Percentiles rank a stretch among this genome's conserved stretches.
Evolutionary conservation across 2,888 invertebrate genomes (phyloP).

Genomic region (Mamestra brassicae): DNA sequence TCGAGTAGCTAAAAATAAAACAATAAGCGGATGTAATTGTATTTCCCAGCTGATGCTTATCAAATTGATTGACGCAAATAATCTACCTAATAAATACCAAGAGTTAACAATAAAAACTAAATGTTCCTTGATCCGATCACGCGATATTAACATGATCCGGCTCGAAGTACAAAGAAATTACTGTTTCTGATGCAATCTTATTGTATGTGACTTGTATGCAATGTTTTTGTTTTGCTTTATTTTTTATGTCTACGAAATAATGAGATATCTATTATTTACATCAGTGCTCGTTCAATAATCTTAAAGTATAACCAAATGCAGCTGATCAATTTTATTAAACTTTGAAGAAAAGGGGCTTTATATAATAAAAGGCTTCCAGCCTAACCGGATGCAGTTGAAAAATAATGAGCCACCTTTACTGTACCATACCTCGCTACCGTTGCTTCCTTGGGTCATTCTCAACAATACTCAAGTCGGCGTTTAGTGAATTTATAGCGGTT

Average conservation of each 20-base stretch:
- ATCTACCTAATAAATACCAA: slow-evolving; percentile 17
- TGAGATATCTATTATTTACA: no score
- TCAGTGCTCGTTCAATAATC: no score
- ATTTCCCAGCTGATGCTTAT: background rate
- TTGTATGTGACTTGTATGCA: background rate
- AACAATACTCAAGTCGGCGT: slow-evolving; percentile 67
- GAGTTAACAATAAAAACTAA: background rate
- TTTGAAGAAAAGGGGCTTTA: no score
- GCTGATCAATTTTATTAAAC: no score
- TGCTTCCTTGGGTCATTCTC: slow-evolving; percentile 19
- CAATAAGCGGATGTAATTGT: background rate
- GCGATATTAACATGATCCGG: slow-evolving; percentile 1
- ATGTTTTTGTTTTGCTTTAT: background rate
- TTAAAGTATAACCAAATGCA: no score
- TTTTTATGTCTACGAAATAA: no score
- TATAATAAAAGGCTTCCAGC: no score
- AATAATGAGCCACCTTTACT: no score
- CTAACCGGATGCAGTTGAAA: no score
- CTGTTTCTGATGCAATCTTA: background rate
- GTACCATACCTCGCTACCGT: slow-evolving; percentile 21
- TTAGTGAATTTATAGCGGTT: slow-evolving; percentile 79
- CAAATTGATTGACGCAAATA: slow-evolving; percentile 10
- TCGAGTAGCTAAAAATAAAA: background rate
- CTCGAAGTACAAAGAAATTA: slow-evolving; percentile 13
- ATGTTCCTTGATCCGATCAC: background rate